Evolutionary conservation across 2,888 invertebrate genomes (phyloP), one percentile per base, ranked within the genome.

Genomic region (Muschampia plurimacula): DNA sequence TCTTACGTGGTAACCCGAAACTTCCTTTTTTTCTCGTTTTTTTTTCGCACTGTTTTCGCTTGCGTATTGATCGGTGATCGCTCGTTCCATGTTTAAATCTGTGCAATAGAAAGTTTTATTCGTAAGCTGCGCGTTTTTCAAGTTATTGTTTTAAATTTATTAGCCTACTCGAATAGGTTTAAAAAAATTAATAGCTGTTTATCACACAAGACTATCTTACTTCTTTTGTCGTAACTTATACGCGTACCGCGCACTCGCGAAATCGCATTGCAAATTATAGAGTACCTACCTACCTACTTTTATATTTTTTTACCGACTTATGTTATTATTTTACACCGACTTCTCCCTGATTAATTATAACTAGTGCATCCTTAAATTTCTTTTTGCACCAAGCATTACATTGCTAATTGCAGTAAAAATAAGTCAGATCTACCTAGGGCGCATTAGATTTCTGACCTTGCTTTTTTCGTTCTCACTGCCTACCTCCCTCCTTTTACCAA

Each of bases 41-140:
- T 65, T 28, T 62, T 68, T 57, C 44, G 67, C 74, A 63, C 55
- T 68, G 41, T 74, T 73, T 69, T 77, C 74, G 86, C 87, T 79
- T 78, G 82, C 81, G 80, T 79, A 76, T 75, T 67, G 69, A 78
- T 77, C 73, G 7, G 7, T 15, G 5, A 13, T 46, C 2, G 75
- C 69, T 75, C 74, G 74, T 76, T 76, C 76, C 74, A 76, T 79
- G 70, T 79, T 78, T 75, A 69, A 77, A 75, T 73, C 39, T 68
- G 66, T 71, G 59, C 49, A 22, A 59, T 59, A 39, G 32, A 67
- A 64, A 66, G 64, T 73, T 75, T 41, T 63, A 63, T 65, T 71
- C 44, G 64, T 46, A 46, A 57, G 68, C 69, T 65, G 74, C 67
- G 75, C 74, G 67, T 71, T 7, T 63, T 46, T 59, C 10, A 28